Conservation (phyloP, 2,888 invertebrate species). For the Caenorhabditis virilis region DNA sequence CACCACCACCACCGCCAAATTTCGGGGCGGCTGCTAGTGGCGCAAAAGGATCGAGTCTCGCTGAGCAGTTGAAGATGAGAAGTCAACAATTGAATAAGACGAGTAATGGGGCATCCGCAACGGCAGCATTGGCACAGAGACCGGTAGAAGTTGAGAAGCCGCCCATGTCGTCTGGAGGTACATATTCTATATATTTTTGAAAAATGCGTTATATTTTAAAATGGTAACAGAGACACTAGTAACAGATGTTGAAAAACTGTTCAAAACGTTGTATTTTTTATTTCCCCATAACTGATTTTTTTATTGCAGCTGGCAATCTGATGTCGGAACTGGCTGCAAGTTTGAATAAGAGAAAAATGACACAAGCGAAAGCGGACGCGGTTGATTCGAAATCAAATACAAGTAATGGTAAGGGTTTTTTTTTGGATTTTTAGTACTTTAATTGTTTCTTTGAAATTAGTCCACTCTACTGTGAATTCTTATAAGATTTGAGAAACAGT, state of each 20-base stretch:
- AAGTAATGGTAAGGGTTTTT: slow-evolving; percentile 29
- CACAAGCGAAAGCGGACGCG: slow-evolving; percentile 45
- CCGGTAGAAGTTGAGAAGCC: slow-evolving; percentile 6
- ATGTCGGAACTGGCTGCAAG: slow-evolving; percentile 38
- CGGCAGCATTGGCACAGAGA: not conserved
- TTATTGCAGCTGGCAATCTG: slow-evolving; percentile 18
- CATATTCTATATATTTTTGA: not conserved
- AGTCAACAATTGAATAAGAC: slow-evolving; percentile 26
- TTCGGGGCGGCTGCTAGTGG: slow-evolving; percentile 1
- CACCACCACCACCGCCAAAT: slow-evolving; percentile 38
- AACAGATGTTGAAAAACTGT: not conserved
- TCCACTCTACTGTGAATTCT: not conserved
- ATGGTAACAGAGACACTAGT: not conserved
- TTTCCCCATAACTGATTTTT: not conserved
- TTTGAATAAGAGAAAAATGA: slow-evolving; percentile 40
- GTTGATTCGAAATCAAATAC: slow-evolving; percentile 50
- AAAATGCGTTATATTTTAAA: not conserved
- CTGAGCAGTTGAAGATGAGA: slow-evolving; percentile 38
- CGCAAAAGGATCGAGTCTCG: slow-evolving; percentile 14
- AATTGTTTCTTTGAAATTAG: no score
- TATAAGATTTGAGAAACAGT: no score
- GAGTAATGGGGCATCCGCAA: slow-evolving; percentile 7
- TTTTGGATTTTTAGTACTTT: not conserved
- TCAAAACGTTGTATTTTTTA: not conserved
- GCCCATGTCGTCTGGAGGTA: slow-evolving; percentile 11